These are phyloP conservation scores for Lasioglossum morio DNA, from an alignment of 2,888 invertebrate species.

Conservation along the genomic window DNA sequence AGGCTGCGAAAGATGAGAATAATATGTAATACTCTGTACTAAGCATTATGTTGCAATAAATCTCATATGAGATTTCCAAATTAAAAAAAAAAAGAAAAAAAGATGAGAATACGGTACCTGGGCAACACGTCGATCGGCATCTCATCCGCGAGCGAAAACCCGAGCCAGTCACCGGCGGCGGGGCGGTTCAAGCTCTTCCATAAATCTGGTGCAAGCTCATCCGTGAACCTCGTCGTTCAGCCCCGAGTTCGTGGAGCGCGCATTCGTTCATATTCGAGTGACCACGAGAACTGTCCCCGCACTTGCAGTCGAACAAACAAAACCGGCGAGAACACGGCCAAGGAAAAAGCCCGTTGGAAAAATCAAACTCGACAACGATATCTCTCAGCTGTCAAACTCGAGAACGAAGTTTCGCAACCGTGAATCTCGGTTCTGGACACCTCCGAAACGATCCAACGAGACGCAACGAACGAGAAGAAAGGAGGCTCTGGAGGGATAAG, in stretches of 20 bases:
- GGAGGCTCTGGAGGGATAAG: background rate
- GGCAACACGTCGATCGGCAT: constrained; percentile 61
- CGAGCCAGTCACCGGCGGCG: constrained; percentile 27
- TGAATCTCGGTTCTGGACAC: too few relatives aligned
- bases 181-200: constrained; percentile 49
- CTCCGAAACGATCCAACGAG: background rate
- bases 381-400: too few relatives aligned
- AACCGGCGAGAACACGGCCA: background rate
- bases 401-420: too few relatives aligned
- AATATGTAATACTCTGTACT: too few relatives aligned
- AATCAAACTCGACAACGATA: background rate
- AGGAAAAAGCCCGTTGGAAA: background rate
- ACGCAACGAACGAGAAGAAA: background rate
- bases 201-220: constrained; percentile 41
- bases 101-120: constrained; percentile 44
- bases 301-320: background rate
- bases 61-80: too few relatives aligned
- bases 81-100: too few relatives aligned
- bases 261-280: constrained; percentile 44
- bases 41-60: too few relatives aligned
- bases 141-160: constrained; percentile 43
- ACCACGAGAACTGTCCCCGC: constrained; percentile 7
- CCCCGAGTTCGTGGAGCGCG: constrained; percentile 13
- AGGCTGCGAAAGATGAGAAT: too few relatives aligned
- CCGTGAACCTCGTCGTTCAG: constrained; percentile 23